Base-by-base conservation (phyloP, 1,140 invertebrate genomes). In the Aphaenogaster rudis region DNA sequence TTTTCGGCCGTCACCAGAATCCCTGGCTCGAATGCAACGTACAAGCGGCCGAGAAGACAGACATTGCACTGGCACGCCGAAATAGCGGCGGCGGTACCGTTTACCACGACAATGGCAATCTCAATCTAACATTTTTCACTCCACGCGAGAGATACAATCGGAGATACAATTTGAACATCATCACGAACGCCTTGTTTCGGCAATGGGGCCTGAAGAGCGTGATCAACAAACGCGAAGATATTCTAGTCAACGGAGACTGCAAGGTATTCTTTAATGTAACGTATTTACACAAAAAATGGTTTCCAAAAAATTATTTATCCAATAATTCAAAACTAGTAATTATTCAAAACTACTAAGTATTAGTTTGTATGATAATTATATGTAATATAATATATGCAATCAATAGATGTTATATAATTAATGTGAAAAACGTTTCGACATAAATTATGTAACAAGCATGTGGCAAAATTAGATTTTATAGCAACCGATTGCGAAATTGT, bases 81-180 rank as follows among this genome's bases (percentile, higher is more conserved):
- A 98, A 98, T 92, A 99, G 98, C 95, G 99, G 99, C n/a, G 99
- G 99, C 82, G 99, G 99, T 11, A 98, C 98, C 21, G 99, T 99
- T 28, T 99, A 99, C 95, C 99, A 99, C 95, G 99, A 99, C 95
- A 92, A 96, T 86, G 99, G 99, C 61, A 99, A 99, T 96, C 95
- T 99, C 0, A 99, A 99, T 96, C 96, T 98, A 72, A 97, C 98
- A 0, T 99, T 99, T 94, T 98, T 99, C 88, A 98, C 97, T 3
- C 96, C 97, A 0, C 96, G 97, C 90, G 96, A 97, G 88, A 95
- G 96, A 67, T 99, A 99, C 94, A 97, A 98, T 94, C 96, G 98
- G 85, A 97, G 96, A 88, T 97, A 97, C 86, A 99, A 99, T 95
- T 96, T 99, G 89, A 97, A 98, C 88, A 96, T 99, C 17, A 97